Evolutionary conservation across 1,140 invertebrate genomes (phyloP).

Genomic region (Drosophila elegans): DNA sequence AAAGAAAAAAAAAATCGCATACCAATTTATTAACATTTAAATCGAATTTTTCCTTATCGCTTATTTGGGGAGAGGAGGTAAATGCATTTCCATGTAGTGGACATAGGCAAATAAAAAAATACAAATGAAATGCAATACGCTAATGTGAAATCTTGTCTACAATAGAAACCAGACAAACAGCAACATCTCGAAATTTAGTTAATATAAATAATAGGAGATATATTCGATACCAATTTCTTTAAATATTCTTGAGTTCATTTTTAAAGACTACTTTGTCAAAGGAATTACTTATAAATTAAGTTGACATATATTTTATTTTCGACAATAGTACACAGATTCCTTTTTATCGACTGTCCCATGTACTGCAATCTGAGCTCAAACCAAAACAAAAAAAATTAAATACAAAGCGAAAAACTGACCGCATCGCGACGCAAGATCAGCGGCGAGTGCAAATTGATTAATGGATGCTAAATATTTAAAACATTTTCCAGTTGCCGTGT

Average conservation of each 20-base stretch:
- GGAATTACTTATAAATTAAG: too few species aligned
- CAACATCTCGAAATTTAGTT: neutral
- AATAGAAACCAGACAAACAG: constrained; percentile 20
- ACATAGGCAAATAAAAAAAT: constrained; percentile 30
- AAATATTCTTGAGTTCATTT: too few species aligned
- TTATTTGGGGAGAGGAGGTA: constrained; percentile 26
- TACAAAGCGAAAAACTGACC: constrained; percentile 42
- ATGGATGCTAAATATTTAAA: constrained; percentile 75
- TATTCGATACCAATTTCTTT: neutral
- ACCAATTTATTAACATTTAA: constrained; percentile 50
- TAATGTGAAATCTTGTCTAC: constrained; percentile 26
- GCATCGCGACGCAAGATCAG: constrained; percentile 43
- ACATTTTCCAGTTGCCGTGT: constrained; percentile 69
- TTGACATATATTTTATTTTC: too few species aligned
- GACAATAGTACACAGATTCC: neutral
- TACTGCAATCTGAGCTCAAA: constrained; percentile 31
- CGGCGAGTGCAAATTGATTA: constrained; percentile 74
- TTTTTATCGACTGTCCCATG: neutral
- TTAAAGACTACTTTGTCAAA: neutral
- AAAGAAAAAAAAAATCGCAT: neutral
- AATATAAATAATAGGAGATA: neutral
- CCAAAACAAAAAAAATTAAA: neutral
- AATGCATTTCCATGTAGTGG: constrained; percentile 29
- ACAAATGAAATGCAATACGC: constrained; percentile 32
- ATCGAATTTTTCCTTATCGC: constrained; percentile 52